Base-by-base conservation (phyloP, 30 jellyfish, hydroid and myxozoan species). In the Aurelia sp. region DNA sequence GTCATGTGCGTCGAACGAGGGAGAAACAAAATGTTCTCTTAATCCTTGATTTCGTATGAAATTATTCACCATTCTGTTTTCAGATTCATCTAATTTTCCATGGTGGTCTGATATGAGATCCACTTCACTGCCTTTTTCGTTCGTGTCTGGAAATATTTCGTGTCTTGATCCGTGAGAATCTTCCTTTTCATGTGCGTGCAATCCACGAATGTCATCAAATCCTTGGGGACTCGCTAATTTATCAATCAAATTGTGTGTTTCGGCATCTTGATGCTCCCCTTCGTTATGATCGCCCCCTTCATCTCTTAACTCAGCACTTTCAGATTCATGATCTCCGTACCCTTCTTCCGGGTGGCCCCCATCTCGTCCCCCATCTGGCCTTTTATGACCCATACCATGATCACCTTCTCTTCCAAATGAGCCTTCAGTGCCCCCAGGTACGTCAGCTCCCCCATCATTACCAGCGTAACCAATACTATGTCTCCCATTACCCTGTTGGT, bases 101-200 rank as follows among this genome's bases (percentile, higher is more conserved):
- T 79, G 85, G 22, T 63, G 41, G 41, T 76, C 90, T 48, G 89
- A 75, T 1, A 86, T 82, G 64, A 70, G 51, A 70, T 84, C 94
- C 5, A 73, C 61, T 23, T 84, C 94, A 52, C 94, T 84, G 30
- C 76, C 85, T 52, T 85, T 78, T 19, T 85, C 95, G 40, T 74
- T 44, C 1, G 68, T 33, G 30, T 85, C 95, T 4, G 87, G 83
- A 63, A 66, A 75, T 13, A 63, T 41, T 69, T 88, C 88, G 59
- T 66, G 91, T 27, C 68, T 89, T 6, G 23, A 37, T 18, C 76
- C 62, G 62, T 76, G 89, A 19, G 61, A 52, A 23, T 65, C 78
- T 40, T 51, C 72, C 0, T 68, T 71, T 17, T 81, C 83, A 18
- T 31, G 55, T 44, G 55, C 17, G 3, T 44, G 55, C 15, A 44